A percentile compares a stretch with the other conserved stretches of the same genome.
phyloP scores from a whole-genome alignment of 2,797 vertebrate species.

The Novumbra hubbsi region DNA sequence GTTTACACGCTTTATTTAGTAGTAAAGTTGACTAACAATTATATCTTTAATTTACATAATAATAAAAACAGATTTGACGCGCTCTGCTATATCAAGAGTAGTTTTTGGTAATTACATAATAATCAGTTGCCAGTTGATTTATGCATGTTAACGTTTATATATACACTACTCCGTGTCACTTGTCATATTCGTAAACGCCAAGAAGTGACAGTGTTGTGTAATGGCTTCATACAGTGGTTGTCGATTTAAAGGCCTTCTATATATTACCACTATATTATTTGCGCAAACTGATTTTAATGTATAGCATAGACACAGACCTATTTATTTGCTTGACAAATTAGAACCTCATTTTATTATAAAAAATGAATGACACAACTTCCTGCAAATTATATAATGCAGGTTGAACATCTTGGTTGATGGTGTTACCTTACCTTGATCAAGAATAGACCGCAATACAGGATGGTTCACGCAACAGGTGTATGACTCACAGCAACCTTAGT shows the following conservation, averaged over 20 bases:
- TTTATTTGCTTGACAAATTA: neutral
- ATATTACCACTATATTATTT: neutral
- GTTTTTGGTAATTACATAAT: neutral
- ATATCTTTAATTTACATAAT: neutral
- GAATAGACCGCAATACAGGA: neutral
- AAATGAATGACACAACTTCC: neutral
- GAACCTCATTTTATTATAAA: neutral
- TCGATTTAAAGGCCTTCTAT: neutral
- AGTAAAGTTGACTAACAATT: neutral
- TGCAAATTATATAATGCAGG: neutral
- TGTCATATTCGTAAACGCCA: neutral
- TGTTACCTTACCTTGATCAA: neutral
- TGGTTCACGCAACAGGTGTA: neutral
- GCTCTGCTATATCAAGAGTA: neutral
- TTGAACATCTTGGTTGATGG: neutral
- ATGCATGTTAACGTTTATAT: neutral
- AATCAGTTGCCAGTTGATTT: neutral
- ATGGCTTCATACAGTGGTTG: neutral
- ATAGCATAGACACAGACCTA: neutral
- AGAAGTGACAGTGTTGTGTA: neutral
- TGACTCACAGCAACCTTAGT: neutral
- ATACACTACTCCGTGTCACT: neutral
- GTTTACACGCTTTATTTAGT: slow-evolving; percentile 36
- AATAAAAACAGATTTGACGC: neutral
- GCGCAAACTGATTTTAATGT: neutral